phyloP scores from a whole-genome alignment of 1,140 invertebrate genomes.

The Panonychus citri region DNA sequence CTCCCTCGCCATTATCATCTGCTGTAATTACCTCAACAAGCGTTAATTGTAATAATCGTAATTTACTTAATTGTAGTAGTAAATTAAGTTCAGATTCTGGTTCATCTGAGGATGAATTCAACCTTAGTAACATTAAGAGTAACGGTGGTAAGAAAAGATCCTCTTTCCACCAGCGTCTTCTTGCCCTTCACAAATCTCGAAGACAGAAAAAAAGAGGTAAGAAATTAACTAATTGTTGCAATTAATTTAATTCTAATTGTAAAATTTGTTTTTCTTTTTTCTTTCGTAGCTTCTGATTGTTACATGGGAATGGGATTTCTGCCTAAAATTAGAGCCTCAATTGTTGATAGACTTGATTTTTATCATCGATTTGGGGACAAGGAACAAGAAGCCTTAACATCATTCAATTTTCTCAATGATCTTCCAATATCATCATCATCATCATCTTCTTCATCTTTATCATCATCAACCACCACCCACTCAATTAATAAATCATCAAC shows the following conservation, averaged over 20 bases:
- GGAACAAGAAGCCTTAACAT: slow-evolving; percentile 45
- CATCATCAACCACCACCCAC: too few species aligned
- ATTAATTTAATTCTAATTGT: background rate
- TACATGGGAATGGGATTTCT: slow-evolving; percentile 29
- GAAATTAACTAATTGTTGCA: background rate
- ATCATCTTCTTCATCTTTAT: background rate
- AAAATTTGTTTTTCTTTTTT: background rate
- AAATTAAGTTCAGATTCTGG: too few species aligned
- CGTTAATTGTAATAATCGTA: too few species aligned
- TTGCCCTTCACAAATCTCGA: background rate
- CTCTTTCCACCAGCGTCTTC: background rate
- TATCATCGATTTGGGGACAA: slow-evolving; percentile 50
- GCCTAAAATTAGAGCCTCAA: slow-evolving; percentile 32
- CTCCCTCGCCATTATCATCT: too few species aligned
- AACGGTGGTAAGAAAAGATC: background rate
- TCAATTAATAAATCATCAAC: too few species aligned
- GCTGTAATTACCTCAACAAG: too few species aligned
- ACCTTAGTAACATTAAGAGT: too few species aligned
- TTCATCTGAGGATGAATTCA: background rate
- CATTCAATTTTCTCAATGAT: slow-evolving; percentile 51
- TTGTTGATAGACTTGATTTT: slow-evolving; percentile 45
- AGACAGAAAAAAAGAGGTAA: background rate
- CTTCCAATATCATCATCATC: slow-evolving; percentile 21
- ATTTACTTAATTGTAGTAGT: too few species aligned
- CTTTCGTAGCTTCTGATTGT: background rate